A percentile compares a stretch with the other conserved stretches of the same genome.
These are phyloP conservation scores for Lasioglossum calceatum DNA, from an alignment of 2,888 invertebrate genomes.

Conservation along the genomic window DNA sequence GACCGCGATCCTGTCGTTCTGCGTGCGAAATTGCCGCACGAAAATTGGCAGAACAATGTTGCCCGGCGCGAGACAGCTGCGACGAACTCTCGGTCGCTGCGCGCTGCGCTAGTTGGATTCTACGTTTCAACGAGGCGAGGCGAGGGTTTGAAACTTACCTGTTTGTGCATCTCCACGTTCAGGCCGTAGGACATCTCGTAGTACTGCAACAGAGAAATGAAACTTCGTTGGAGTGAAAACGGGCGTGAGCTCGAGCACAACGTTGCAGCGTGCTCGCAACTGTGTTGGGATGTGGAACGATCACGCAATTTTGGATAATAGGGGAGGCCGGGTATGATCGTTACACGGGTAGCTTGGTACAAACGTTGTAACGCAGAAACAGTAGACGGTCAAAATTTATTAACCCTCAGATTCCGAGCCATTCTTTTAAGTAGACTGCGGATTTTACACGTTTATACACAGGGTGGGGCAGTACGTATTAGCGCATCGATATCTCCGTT, in stretches of 20 bases:
- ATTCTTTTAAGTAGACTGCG: too few species aligned
- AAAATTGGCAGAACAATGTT: constrained; percentile 10
- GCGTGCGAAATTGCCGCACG: background rate
- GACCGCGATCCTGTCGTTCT: background rate
- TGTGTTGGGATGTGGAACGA: background rate
- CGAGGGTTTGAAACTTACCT: constrained; percentile 86
- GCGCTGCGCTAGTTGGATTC: background rate
- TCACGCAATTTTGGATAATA: background rate
- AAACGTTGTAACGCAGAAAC: too few species aligned
- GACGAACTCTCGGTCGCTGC: background rate
- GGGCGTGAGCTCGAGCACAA: background rate
- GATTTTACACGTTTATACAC: too few species aligned
- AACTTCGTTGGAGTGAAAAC: background rate
- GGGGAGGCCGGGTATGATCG: background rate
- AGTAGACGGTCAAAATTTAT: too few species aligned
- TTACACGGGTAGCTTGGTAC: background rate
- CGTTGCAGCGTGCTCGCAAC: background rate
- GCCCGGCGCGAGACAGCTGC: constrained; percentile 16
- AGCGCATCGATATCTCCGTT: too few species aligned
- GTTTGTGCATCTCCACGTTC: constrained; percentile 98
- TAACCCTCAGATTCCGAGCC: too few species aligned
- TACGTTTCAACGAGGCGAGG: background rate
- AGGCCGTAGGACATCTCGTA: constrained; percentile 98
- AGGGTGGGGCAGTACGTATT: too few species aligned
- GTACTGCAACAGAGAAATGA: constrained; percentile 89